Evolutionary conservation across 2,888 invertebrate species (phyloP), one percentile per base, ranked within the genome.

Genomic region (Copidosoma aretas): DNA sequence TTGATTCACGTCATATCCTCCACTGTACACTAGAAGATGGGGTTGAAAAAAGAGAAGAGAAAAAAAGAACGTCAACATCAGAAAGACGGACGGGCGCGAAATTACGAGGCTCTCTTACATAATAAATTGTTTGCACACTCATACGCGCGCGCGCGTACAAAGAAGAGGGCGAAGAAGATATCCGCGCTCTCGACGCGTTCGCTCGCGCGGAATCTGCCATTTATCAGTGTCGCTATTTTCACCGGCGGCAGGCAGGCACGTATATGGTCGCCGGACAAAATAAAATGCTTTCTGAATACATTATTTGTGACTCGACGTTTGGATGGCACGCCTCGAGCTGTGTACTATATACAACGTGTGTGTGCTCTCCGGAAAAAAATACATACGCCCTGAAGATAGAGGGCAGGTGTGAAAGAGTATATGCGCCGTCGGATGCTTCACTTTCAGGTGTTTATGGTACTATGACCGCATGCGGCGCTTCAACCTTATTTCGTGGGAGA

Each of bases 211-310:
- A 56, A 63, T 63, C 60, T 59, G 53, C 62, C 62, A 66, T 69
- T 62, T 62, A 61, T 69, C 69, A 69, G 61, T 66, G 69, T 69
- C 69, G 64, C 64, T 46, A 69, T 65, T 65, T 46, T 52, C 51
- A 25, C 49, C 52, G 14, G 10, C 25, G 17, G 3, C 43, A 2
- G 19, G 25, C 15, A 39, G 14, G 19, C n/a, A n/a, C n/a, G n/a
- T n/a, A n/a, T n/a, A 14, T 46, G 15, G 8, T 32, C 57, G 24
- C 41, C 21, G 14, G 51, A 53, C 24, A 57, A 64, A 68, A 68
- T 68, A 64, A 68, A 64, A 68, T 51, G 46, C 49, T 64, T 24
- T 19, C n/a, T 39, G 39, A 58, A 62, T 62, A n/a, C 64, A 66
- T 69, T 53, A 69, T 66, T 64, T 66, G 62, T 66, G 57, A 69